Base-by-base conservation (phyloP, 64 coral and sea anemone species). In the Dendrophyllia cribrosa region DNA sequence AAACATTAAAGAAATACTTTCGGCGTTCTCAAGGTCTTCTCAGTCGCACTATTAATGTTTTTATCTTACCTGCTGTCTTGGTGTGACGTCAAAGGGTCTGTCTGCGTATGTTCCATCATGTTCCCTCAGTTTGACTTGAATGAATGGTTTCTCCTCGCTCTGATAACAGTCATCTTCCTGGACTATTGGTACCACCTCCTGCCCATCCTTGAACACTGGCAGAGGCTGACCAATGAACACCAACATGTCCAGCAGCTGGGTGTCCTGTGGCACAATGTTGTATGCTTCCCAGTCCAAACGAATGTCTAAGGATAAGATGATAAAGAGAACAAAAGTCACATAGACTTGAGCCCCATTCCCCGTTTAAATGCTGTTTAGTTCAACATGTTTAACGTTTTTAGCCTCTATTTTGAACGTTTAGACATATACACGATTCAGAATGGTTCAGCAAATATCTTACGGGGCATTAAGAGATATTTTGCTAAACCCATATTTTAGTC, bases 251-350 rank as follows among this genome's bases (percentile, higher is more conserved):
- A 98, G 75, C 19, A 96, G 62, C 62, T 98, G 97, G 53, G 72
- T 60, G 59, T 98, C 94, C 48, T 96, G 76, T 58, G 85, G 88
- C 19, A 83, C 70, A 56, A 93, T 85, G 74, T 96, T 96, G 71
- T 93, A 96, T 19, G 94, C 68, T 21, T 85, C 93, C 97, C 97
- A 98, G 78, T 98, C 97, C 24, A 98, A 65, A 70, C 97, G 97
- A 62, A 98, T 98, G 49, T 98, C 97, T 98, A 81, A 19, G 23
- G 63, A 10, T 6, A 59, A 10, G 9, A 26, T 0, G 48, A 1
- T 6, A 87, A 25, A 22, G 5, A 62, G 53, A 85, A 51, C 4
- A 44, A 76, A 92, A 23, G 23, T 72, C 15, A 72, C 21, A 7
- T 9, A 72, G 9, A 44, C 21, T 9, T 34, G 34, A 34, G 34